A percentile compares a stretch with the other conserved stretches of the same genome.
These are phyloP conservation scores for Takifugu rubripes DNA, from an alignment of 2,797 vertebrate genomes.

Conservation along the genomic window DNA sequence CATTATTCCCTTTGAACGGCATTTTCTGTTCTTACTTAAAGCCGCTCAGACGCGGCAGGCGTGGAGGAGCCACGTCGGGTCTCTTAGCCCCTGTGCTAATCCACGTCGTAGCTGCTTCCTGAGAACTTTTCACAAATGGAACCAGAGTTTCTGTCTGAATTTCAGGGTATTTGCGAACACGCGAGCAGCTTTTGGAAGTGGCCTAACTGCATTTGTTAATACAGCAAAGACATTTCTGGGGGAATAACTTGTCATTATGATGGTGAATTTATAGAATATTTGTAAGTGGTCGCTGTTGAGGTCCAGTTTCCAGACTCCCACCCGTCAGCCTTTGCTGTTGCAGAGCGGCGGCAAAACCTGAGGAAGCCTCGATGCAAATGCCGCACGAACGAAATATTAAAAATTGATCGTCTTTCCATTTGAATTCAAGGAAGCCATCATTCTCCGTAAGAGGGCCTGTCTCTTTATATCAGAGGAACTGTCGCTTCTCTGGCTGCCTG, in stretches of 20 bases:
- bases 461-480: slow-evolving; percentile 79
- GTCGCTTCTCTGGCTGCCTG: slow-evolving; percentile 77
- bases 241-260: too few relatives aligned
- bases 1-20: slow-evolving; percentile 80
- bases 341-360: slow-evolving; percentile 34
- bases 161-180: too few relatives aligned
- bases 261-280: too few relatives aligned
- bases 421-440: slow-evolving; percentile 79
- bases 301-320: slow-evolving; percentile 36
- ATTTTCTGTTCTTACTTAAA: slow-evolving; percentile 71
- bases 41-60: slow-evolving; percentile 40
- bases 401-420: slow-evolving; percentile 79
- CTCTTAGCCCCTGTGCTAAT: too few relatives aligned
- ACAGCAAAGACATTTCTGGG: too few relatives aligned
- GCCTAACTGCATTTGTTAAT: too few relatives aligned
- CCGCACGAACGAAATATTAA: slow-evolving; percentile 64
- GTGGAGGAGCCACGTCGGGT: slow-evolving; percentile 21
- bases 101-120: too few relatives aligned
- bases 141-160: too few relatives aligned
- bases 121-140: too few relatives aligned
- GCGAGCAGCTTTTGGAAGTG: too few relatives aligned
- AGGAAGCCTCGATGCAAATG: slow-evolving; percentile 73
- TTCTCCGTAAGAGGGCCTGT: slow-evolving; percentile 78
- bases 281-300: not conserved
- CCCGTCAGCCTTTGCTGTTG: slow-evolving; percentile 61